Base-by-base conservation (phyloP, 1,140 invertebrate species). In the Atopsyche davidsoni region DNA sequence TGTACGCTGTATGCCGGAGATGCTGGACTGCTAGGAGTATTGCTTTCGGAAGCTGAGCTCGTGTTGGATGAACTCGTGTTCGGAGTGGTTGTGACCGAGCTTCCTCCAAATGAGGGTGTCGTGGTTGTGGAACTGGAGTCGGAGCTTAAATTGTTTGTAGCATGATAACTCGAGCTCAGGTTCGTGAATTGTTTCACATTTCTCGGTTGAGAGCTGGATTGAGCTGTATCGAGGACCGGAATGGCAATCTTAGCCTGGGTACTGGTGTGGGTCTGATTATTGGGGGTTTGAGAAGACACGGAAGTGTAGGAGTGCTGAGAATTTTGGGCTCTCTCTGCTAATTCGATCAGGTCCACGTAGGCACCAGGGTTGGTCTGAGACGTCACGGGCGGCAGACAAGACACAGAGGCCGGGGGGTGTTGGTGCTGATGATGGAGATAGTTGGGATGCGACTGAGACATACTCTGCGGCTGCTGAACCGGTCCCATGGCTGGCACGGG, bases 51-150 rank as follows among this genome's bases (percentile, higher is more conserved):
- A 0, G 69, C 53, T 2, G 54, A 64, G 41, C 70, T 72, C 0
- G 67, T 66, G 28, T 70, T 62, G 0, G 67, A 47, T 16, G 52
- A 69, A 44, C 67, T 68, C 0, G 66, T 70, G 14, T 69, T 69
- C 0, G 72, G 69, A 2, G 70, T 68, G 0, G 67, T 67, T 0
- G 69, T 67, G 4, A 45, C 50, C 0, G 65, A 69, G 53, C 68
- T 71, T 32, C 63, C 64, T 4, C 64, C 67, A 16, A 64, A 60
- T 1, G 68, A 69, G 0, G 67, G 63, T 4, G 69, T 72, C 36
- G 69, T 70, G 50, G 66, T 65, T 51, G 68, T 69, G 0, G 70
- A 72, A 47, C 70, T 72, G 0, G 71, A 72, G 43, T 72, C 69
- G 0, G 69, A 70, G 18, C 66, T 68, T 25, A 53, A 16, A 21